Conservation (phyloP, 2,888 invertebrate genomes). For the Hymenopus coronatus region DNA sequence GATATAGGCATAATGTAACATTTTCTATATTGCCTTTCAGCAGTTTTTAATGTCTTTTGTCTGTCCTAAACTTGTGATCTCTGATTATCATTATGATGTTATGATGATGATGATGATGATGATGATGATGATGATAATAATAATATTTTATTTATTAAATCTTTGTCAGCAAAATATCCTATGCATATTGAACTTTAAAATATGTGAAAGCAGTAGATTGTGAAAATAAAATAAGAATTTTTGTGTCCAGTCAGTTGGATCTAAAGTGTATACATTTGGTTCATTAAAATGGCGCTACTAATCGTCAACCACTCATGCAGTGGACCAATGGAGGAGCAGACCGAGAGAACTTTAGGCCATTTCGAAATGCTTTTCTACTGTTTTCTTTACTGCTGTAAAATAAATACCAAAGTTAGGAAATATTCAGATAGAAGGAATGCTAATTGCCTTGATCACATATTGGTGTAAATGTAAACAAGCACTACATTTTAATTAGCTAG, state of each 20-base stretch:
- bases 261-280: neutral
- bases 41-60: too few relatives aligned
- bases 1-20: too few relatives aligned
- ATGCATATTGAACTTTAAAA: neutral
- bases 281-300: neutral
- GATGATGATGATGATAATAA: too few relatives aligned
- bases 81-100: too few relatives aligned
- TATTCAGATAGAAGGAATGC: neutral
- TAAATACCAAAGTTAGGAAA: neutral
- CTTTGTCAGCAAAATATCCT: too few relatives aligned
- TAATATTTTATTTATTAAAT: too few relatives aligned
- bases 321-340: neutral
- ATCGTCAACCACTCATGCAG: too few relatives aligned
- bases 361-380: neutral
- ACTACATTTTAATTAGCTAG: neutral
- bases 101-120: too few relatives aligned
- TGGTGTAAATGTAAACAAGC: neutral
- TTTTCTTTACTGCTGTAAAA: neutral
- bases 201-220: neutral
- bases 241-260: neutral
- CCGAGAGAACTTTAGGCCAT: neutral
- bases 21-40: too few relatives aligned
- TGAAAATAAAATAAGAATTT: neutral
- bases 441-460: neutral
- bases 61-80: too few relatives aligned